These are phyloP conservation scores for Myotis yumanensis DNA, from an alignment of 2,113 vertebrate species.

Conservation along the genomic window DNA sequence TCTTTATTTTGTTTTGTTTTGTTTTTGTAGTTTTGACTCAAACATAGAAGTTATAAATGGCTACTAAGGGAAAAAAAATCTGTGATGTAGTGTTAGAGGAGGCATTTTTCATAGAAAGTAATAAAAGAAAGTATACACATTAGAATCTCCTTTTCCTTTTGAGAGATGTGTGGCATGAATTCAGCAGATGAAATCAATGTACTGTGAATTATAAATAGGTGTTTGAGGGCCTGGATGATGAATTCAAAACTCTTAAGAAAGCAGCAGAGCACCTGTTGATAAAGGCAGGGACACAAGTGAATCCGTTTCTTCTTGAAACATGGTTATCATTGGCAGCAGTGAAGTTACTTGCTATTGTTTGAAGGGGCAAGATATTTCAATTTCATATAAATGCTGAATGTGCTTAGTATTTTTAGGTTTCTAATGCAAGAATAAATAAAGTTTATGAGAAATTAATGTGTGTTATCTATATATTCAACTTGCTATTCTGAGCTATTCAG, in stretches of 20 bases:
- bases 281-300: not conserved
- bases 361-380: not conserved
- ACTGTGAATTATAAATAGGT: conserved; percentile 41
- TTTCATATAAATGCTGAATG: not conserved
- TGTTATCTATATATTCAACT: not conserved
- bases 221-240: not conserved
- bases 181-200: conserved; percentile 49
- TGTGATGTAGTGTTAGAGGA: not conserved
- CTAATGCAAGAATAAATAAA: not conserved
- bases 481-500: not conserved
- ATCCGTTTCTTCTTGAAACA: not conserved
- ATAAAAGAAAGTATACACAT: conserved; percentile 48
- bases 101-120: conserved; percentile 41
- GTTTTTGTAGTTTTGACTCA: not conserved
- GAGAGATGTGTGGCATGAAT: conserved; percentile 11
- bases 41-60: not conserved
- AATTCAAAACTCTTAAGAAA: conserved; percentile 36
- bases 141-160: conserved; percentile 45
- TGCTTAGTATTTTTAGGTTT: not conserved
- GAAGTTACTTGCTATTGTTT: not conserved
- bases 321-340: not conserved
- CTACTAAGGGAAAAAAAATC: not conserved
- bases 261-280: not conserved
- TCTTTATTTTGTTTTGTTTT: not conserved
- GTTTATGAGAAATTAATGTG: conserved; percentile 23